Percentiles rank a stretch among this genome's conserved stretches.
phyloP scores from a whole-genome alignment of 92 coral and sea anemone genomes.

The Galaxea fascicularis region DNA sequence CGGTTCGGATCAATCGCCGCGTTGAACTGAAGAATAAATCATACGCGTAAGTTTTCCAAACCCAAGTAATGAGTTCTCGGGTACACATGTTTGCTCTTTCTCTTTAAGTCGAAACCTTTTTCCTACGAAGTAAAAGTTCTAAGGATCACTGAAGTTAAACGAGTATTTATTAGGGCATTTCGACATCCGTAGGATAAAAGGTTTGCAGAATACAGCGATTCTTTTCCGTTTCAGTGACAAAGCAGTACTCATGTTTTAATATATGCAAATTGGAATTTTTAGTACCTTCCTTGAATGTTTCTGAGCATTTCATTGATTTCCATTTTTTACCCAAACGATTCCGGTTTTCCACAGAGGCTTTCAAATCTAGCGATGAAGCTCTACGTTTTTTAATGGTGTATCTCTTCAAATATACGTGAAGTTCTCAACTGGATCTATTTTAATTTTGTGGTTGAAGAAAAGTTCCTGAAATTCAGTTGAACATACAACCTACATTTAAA shows the following conservation, averaged over 20 bases:
- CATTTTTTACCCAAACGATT: neutral
- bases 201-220: neutral
- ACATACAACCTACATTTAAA: neutral
- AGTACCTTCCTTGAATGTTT: neutral
- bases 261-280: neutral
- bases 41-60: neutral
- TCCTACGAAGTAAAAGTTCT: neutral
- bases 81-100: neutral
- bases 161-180: neutral
- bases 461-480: neutral
- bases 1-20: neutral
- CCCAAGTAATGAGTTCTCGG: neutral
- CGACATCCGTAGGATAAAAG: neutral
- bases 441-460: neutral
- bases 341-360: neutral
- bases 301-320: neutral
- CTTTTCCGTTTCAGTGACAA: slow-evolving; percentile 22
- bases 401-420: neutral
- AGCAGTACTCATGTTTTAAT: neutral
- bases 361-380: neutral
- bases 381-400: neutral
- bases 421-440: neutral
- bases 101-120: neutral
- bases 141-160: neutral
- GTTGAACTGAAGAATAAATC: no score